phyloP scores from a whole-genome alignment of 2,113 vertebrate genomes.

The Mystacornis crossleyi region DNA sequence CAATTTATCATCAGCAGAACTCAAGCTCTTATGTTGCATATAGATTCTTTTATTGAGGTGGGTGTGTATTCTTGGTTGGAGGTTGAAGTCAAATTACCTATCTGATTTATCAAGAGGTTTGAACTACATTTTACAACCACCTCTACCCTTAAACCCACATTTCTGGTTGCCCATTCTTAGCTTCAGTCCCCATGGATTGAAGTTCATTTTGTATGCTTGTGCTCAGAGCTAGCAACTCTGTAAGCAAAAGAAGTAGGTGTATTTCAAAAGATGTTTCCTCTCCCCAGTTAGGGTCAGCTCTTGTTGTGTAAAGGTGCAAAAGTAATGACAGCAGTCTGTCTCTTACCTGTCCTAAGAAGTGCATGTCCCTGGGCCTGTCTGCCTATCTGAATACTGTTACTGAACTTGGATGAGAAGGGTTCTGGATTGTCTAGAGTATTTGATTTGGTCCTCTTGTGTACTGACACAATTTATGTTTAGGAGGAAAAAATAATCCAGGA shows the following conservation, averaged over 20 bases:
- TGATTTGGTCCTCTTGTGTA: not conserved
- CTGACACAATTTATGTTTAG: not conserved
- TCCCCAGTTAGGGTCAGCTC: not conserved
- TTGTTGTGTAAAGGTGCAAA: not conserved
- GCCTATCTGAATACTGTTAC: not conserved
- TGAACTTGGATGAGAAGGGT: not conserved
- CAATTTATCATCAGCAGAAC: slow-evolving; percentile 98
- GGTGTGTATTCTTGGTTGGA: not conserved
- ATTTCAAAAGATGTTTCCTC: not conserved
- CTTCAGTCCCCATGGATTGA: not conserved
- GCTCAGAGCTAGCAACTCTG: not conserved
- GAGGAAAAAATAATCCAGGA: not conserved
- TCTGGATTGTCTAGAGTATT: not conserved
- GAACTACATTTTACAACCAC: not conserved
- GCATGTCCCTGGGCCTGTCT: not conserved
- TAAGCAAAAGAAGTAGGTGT: not conserved
- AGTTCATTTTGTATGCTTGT: not conserved
- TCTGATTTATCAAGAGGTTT: not conserved
- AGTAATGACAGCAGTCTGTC: not conserved
- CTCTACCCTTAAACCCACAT: not conserved
- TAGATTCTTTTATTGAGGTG: slow-evolving; percentile 97
- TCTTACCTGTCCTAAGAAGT: not conserved
- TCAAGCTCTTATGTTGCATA: slow-evolving; percentile 97
- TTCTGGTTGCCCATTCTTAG: not conserved
- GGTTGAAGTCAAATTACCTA: not conserved